A percentile compares a stretch with the other conserved stretches of the same genome.
Conservation (phyloP, 2,888 invertebrate genomes). For the Sympetrum striolatum region DNA sequence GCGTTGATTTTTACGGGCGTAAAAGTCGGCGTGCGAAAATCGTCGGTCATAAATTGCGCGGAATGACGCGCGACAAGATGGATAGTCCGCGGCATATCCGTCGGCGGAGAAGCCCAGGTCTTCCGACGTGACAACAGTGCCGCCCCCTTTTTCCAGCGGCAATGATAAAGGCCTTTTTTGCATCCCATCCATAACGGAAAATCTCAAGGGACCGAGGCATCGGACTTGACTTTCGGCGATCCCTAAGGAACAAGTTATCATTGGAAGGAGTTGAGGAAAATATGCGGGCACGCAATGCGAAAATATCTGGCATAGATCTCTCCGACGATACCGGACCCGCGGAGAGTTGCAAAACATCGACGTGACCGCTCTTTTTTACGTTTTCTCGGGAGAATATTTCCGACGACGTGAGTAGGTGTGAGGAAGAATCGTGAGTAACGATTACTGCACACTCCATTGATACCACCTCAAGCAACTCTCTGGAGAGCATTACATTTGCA, state of each 20-base stretch:
- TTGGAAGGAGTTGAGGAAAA: not conserved
- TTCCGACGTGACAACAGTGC: not conserved
- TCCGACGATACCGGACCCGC: too few relatives aligned
- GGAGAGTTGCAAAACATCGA: too few relatives aligned
- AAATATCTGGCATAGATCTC: too few relatives aligned
- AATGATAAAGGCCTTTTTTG: not conserved
- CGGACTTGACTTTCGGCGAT: not conserved
- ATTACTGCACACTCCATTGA: too few relatives aligned
- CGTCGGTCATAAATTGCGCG: not conserved
- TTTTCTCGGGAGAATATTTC: too few relatives aligned
- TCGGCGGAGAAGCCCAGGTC: not conserved
- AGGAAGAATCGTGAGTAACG: too few relatives aligned
- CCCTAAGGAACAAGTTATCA: not conserved
- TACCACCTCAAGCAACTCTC: too few relatives aligned
- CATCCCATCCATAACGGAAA: not conserved
- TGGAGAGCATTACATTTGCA: too few relatives aligned
- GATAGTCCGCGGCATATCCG: not conserved
- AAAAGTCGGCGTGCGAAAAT: not conserved
- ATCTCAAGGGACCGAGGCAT: not conserved
- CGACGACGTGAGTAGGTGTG: too few relatives aligned
- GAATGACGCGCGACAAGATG: not conserved
- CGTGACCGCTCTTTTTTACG: too few relatives aligned
- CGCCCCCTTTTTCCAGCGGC: not conserved
- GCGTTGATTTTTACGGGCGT: not conserved
- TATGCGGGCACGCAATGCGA: not conserved